Evolutionary conservation across 2,797 vertebrate genomes (phyloP).

Genomic region (Gallinago solitaria): DNA sequence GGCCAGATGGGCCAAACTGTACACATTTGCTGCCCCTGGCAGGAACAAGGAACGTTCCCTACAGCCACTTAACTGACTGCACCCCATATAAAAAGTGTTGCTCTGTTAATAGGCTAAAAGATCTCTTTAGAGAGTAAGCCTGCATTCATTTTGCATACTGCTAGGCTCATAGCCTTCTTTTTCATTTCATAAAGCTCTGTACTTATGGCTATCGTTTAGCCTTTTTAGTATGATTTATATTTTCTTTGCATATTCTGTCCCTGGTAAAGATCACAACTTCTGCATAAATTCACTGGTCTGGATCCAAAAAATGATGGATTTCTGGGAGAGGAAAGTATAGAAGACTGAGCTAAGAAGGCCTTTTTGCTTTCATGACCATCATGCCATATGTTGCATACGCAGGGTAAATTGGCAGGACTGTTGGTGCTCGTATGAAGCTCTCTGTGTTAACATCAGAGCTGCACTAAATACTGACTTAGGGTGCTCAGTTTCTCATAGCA

Average conservation of each 20-base stretch:
- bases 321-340: neutral
- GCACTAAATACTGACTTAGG: neutral
- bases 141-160: neutral
- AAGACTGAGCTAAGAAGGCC: neutral
- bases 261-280: neutral
- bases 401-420: neutral
- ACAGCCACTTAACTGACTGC: neutral
- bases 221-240: neutral
- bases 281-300: neutral
- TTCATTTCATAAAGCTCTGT: neutral
- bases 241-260: neutral
- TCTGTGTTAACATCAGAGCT: neutral
- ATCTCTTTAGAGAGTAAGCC: neutral
- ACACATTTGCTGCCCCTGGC: fast-evolving
- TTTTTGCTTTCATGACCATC: neutral
- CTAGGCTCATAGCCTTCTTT: neutral
- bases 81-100: neutral
- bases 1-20: neutral
- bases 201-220: neutral
- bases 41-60: neutral
- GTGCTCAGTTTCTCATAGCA: neutral
- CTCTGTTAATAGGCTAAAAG: neutral
- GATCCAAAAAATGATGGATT: neutral
- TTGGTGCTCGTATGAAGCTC: neutral
- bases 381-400: neutral